A percentile compares a stretch with the other conserved stretches of the same genome.
Evolutionary conservation across 2,888 invertebrate species (phyloP).

Genomic region (Tricholauxania praeusta): DNA sequence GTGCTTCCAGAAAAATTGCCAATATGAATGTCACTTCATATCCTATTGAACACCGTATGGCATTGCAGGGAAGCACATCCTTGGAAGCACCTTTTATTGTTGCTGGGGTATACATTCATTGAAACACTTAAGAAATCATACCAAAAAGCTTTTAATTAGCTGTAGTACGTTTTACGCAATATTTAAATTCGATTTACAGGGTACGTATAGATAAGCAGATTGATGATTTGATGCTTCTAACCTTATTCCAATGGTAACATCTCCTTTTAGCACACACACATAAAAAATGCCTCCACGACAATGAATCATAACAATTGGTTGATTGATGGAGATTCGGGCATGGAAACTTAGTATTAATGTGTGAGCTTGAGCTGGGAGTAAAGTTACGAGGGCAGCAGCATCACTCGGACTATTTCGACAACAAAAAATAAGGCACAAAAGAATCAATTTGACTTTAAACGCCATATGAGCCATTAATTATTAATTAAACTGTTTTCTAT

Average conservation of each 20-base stretch:
- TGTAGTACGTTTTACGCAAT: too few relatives aligned
- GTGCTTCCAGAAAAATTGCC: too few relatives aligned
- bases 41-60: too few relatives aligned
- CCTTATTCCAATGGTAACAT: too few relatives aligned
- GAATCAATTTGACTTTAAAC: slow-evolving; percentile 31
- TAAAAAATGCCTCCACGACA: slow-evolving; percentile 28
- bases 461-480: slow-evolving; percentile 33
- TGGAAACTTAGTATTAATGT: not conserved
- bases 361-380: not conserved
- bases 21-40: too few relatives aligned
- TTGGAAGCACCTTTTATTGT: too few relatives aligned
- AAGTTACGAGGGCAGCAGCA: not conserved
- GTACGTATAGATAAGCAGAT: not conserved
- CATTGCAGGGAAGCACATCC: too few relatives aligned
- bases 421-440: slow-evolving; percentile 12
- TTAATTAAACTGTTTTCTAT: slow-evolving; percentile 40
- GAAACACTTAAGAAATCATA: too few relatives aligned
- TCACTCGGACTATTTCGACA: not conserved
- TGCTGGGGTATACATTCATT: too few relatives aligned
- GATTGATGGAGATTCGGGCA: not conserved
- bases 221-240: too few relatives aligned
- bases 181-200: not conserved
- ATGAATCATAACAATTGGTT: slow-evolving; percentile 31
- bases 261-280: slow-evolving; percentile 13
- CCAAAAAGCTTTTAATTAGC: too few relatives aligned